Evolutionary conservation across 2,113 vertebrate genomes (phyloP).

Genomic region (Engraulis encrasicolus): DNA sequence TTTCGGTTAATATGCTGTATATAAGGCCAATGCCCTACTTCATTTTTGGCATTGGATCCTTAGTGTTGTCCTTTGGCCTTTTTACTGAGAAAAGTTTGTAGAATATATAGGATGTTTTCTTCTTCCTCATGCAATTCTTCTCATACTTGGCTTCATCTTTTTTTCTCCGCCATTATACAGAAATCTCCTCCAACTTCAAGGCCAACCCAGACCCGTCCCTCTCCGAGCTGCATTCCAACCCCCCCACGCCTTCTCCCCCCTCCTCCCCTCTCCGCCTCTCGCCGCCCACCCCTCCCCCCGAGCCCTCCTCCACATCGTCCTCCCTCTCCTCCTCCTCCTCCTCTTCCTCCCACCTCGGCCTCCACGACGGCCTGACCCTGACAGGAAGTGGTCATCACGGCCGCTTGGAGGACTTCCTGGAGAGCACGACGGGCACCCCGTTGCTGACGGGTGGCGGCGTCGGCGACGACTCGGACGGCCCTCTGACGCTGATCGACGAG

Average conservation of each 20-base stretch:
- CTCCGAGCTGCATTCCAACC: conserved; percentile 68
- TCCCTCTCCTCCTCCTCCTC: conserved; percentile 55
- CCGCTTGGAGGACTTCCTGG: conserved; percentile 93
- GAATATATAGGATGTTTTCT: too few species aligned
- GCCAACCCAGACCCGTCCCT: conserved; percentile 75
- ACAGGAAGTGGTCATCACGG: conserved; percentile 55
- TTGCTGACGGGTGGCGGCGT: conserved; percentile 77
- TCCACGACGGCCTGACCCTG: too few species aligned
- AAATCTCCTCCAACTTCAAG: conserved; percentile 73
- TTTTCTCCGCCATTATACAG: conserved; percentile 53
- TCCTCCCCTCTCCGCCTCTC: conserved; percentile 62
- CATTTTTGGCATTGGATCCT: too few species aligned
- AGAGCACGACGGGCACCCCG: conserved; percentile 86
- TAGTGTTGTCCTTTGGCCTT: too few species aligned
- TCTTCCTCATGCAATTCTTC: neutral
- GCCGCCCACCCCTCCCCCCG: conserved; percentile 50
- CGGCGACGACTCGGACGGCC: conserved; percentile 79
- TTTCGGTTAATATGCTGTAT: too few species aligned
- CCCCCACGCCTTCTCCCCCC: conserved; percentile 64
- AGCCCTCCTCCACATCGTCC: conserved; percentile 49
- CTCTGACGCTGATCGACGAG: conserved; percentile 90
- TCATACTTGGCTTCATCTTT: neutral
- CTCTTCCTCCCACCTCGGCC: too few species aligned
- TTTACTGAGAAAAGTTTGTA: too few species aligned
- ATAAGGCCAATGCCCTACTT: too few species aligned